Evolutionary conservation across 2,888 invertebrate genomes (phyloP).

Genomic region (Rambutsinella grinnellia): DNA sequence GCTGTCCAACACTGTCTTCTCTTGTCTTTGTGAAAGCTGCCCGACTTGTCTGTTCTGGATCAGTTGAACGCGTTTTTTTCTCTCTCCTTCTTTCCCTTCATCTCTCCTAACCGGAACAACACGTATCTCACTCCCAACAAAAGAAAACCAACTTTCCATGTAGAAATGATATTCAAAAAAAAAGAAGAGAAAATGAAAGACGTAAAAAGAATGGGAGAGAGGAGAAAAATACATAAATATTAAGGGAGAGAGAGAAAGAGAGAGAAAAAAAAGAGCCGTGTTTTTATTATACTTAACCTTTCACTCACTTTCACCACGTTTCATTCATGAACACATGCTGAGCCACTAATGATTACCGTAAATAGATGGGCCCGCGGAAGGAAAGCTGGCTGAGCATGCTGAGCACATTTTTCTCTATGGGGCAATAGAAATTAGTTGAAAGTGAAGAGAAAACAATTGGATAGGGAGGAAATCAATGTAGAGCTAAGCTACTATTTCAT

Average conservation of each 20-base stretch:
- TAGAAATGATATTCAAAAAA: neutral
- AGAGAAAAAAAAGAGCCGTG: constrained; percentile 13
- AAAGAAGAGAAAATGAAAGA: constrained; percentile 11
- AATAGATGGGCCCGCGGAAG: constrained; percentile 55
- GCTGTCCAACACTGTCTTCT: constrained; percentile 45
- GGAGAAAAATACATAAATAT: constrained; percentile 5
- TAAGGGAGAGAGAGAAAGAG: neutral
- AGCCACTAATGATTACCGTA: constrained; percentile 59
- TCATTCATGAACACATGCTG: constrained; percentile 56
- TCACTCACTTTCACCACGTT: constrained; percentile 56
- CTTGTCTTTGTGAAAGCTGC: constrained; percentile 49
- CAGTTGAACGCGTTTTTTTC: constrained; percentile 25
- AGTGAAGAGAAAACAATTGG: constrained; percentile 19
- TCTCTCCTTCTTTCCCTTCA: constrained; percentile 10
- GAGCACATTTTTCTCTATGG: constrained; percentile 30
- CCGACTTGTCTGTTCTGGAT: constrained; percentile 41
- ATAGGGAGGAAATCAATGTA: too few relatives aligned
- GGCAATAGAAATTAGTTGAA: constrained; percentile 50
- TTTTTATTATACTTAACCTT: constrained; percentile 49
- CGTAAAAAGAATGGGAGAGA: constrained; percentile 3
- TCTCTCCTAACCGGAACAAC: constrained; percentile 22
- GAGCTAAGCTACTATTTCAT: too few relatives aligned
- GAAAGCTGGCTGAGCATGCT: constrained; percentile 57
- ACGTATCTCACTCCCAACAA: constrained; percentile 7
- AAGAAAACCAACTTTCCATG: neutral